A percentile compares a stretch with the other conserved stretches of the same genome.
Evolutionary conservation across 1,140 invertebrate genomes (phyloP).

Genomic region (Brachionus rotundiformis): DNA sequence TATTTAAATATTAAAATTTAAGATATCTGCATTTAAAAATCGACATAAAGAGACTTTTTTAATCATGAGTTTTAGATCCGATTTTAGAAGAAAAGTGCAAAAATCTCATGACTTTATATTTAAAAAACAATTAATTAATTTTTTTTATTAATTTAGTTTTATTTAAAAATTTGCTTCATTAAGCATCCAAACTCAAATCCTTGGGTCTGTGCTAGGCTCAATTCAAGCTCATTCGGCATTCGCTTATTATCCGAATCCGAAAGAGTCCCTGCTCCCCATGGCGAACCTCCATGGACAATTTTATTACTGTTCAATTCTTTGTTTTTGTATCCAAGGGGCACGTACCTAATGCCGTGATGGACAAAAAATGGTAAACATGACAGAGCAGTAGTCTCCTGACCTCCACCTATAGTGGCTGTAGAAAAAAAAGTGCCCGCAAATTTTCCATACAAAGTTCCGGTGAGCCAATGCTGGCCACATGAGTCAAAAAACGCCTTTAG

Average conservation of each 20-base stretch:
- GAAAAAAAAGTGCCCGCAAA: conserved; percentile 30
- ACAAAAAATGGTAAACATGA: conserved; percentile 45
- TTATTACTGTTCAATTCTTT: background rate
- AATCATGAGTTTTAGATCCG: background rate
- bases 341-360: conserved; percentile 13
- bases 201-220: background rate
- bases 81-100: background rate
- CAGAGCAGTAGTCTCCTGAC: conserved; percentile 12
- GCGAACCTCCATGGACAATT: conserved; percentile 19
- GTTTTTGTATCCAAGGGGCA: conserved; percentile 9
- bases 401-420: background rate
- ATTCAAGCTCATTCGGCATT: background rate
- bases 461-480: conserved; percentile 21
- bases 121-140: background rate
- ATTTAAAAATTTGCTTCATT: background rate
- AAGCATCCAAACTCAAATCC: background rate
- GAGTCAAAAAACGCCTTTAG: conserved; percentile 27
- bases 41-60: background rate
- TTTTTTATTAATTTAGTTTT: background rate
- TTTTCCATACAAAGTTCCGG: background rate
- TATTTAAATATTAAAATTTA: background rate
- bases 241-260: background rate
- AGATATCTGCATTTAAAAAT: background rate
- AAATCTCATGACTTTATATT: background rate
- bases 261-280: conserved; percentile 21